Evolutionary conservation across 2,113 vertebrate genomes (phyloP).

Genomic region (Onychostoma macrolepis): DNA sequence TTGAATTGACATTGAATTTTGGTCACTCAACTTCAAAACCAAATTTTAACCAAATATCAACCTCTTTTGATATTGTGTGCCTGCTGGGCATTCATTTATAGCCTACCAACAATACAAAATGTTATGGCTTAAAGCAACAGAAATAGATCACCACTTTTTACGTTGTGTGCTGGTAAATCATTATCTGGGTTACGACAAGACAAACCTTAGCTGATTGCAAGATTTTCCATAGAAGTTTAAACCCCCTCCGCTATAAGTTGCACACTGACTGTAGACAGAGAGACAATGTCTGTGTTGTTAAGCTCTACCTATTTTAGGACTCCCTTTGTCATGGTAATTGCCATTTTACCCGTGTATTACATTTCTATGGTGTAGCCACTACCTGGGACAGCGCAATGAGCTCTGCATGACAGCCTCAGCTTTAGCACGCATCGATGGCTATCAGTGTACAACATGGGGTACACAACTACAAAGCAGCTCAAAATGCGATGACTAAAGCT

Average conservation of each 20-base stretch:
- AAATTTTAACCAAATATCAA: too few species aligned
- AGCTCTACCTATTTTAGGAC: slow-evolving; percentile 2
- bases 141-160: background rate
- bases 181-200: background rate
- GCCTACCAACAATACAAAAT: background rate
- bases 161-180: background rate
- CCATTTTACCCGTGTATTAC: background rate
- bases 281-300: background rate
- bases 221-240: background rate
- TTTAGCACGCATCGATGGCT: slow-evolving; percentile 2
- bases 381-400: slow-evolving; percentile 32
- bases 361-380: background rate
- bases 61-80: too few species aligned
- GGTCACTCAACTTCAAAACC: too few species aligned
- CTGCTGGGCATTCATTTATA: too few species aligned
- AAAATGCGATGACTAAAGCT: slow-evolving; percentile 25
- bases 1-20: too few species aligned
- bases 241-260: background rate
- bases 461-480: slow-evolving; percentile 18
- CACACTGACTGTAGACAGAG: background rate
- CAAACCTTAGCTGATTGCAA: background rate
- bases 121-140: background rate
- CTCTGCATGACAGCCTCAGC: slow-evolving; percentile 27
- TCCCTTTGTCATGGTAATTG: slow-evolving; percentile 4
- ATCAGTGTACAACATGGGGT: slow-evolving; percentile 5